phyloP scores from a whole-genome alignment of 2,888 invertebrate species.

The Limenitis camilla region DNA sequence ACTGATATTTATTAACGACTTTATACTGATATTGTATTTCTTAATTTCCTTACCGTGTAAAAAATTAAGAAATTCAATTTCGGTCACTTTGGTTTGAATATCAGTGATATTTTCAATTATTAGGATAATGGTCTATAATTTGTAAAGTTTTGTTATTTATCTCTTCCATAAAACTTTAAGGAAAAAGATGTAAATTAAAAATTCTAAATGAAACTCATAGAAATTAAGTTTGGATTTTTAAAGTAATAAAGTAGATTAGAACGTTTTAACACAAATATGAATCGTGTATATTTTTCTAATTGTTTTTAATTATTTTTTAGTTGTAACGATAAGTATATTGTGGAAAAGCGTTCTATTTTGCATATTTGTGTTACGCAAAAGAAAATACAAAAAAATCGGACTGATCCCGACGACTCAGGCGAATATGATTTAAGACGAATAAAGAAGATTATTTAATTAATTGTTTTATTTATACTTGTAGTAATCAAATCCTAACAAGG shows the following conservation, averaged over 20 bases:
- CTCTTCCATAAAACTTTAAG: neutral
- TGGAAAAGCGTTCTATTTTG: slow-evolving; percentile 20
- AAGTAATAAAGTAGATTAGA: slow-evolving; percentile 12
- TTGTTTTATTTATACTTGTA: slow-evolving; percentile 21
- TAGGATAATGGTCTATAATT: slow-evolving; percentile 1
- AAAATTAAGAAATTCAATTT: neutral
- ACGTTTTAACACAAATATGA: slow-evolving; percentile 17
- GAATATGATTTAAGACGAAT: slow-evolving; percentile 35
- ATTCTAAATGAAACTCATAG: neutral
- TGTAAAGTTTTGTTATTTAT: slow-evolving; percentile 1
- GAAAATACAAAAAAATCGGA: slow-evolving; percentile 40
- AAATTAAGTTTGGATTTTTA: slow-evolving; percentile 5
- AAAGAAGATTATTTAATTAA: slow-evolving; percentile 33
- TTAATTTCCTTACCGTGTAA: no score
- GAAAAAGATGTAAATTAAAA: neutral
- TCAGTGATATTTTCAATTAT: neutral
- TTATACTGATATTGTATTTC: no score
- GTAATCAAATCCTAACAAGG: no score
- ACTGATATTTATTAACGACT: neutral
- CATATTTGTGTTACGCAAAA: slow-evolving; percentile 23
- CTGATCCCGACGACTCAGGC: slow-evolving; percentile 55
- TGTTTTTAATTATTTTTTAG: slow-evolving; percentile 10
- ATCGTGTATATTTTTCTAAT: slow-evolving; percentile 17
- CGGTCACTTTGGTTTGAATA: neutral
- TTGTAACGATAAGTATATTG: slow-evolving; percentile 9